phyloP scores from a whole-genome alignment of 1,140 invertebrate species.

The Drosophila serrata region DNA sequence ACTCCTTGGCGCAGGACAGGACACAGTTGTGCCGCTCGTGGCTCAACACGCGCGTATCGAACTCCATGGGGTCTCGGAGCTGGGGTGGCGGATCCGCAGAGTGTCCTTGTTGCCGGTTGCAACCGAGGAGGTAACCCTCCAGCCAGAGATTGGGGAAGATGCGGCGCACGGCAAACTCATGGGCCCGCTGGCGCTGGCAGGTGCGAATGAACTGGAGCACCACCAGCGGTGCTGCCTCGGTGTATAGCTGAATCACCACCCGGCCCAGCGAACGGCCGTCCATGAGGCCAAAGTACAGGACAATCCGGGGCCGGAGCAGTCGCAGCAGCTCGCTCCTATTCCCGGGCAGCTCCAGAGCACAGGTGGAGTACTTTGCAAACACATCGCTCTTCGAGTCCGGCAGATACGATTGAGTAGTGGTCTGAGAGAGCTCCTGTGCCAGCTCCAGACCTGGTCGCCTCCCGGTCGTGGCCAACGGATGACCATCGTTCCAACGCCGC shows the following conservation, averaged over 20 bases:
- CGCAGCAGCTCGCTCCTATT: conserved; percentile 1
- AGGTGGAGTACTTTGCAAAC: too few relatives aligned
- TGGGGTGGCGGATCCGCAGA: too few relatives aligned
- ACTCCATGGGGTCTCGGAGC: conserved; percentile 41
- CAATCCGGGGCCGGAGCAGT: conserved; percentile 46
- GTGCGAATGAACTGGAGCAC: conserved; percentile 61
- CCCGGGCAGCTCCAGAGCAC: conserved; percentile 11
- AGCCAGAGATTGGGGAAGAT: conserved; percentile 57
- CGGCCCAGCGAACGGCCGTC: conserved; percentile 44
- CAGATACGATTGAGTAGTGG: neutral
- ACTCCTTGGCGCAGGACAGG: conserved; percentile 52
- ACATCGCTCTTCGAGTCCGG: too few relatives aligned
- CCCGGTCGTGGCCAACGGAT: too few relatives aligned
- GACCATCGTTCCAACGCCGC: neutral
- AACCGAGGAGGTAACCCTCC: conserved; percentile 42
- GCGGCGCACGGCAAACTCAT: conserved; percentile 44
- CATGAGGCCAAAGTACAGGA: conserved; percentile 44
- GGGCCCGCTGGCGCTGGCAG: conserved; percentile 25
- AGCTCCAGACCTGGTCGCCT: neutral
- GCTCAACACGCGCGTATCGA: conserved; percentile 46
- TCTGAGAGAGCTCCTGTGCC: neutral
- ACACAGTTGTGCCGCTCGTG: conserved; percentile 33
- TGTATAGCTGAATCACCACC: conserved; percentile 58
- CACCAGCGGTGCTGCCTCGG: conserved; percentile 59
- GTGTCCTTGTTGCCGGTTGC: neutral